A percentile compares a stretch with the other conserved stretches of the same genome.
Evolutionary conservation across 2,113 vertebrate species (phyloP).

Genomic region (Polypterus senegalus): DNA sequence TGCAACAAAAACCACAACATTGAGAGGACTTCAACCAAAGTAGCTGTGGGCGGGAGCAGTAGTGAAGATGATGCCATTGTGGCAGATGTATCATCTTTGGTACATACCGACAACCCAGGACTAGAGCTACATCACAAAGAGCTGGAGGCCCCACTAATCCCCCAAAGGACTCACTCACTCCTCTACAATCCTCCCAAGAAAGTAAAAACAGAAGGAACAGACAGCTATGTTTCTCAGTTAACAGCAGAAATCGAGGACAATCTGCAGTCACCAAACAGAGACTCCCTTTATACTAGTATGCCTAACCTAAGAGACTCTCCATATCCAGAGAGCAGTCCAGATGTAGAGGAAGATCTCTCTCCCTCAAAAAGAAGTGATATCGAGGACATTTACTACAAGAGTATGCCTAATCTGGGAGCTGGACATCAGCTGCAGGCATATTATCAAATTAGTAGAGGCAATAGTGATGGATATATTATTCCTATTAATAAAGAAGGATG

Average conservation of each 20-base stretch:
- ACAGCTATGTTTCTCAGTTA: conserved; percentile 75
- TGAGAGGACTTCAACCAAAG: conserved; percentile 70
- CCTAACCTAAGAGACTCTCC: conserved; percentile 97
- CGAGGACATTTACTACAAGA: conserved; percentile 97
- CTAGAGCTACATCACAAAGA: conserved; percentile 81
- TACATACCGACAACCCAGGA: conserved; percentile 68
- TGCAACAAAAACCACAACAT: conserved; percentile 78
- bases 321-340: conserved; percentile 77
- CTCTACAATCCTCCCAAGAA: conserved; percentile 96
- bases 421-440: conserved; percentile 87
- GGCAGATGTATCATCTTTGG: conserved; percentile 79
- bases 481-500: conserved; percentile 87
- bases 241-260: conserved; percentile 68
- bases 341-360: conserved; percentile 79
- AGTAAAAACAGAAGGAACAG: conserved; percentile 69
- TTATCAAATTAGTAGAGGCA: conserved; percentile 91
- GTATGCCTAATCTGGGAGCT: conserved; percentile 93
- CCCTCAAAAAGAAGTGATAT: conserved; percentile 82
- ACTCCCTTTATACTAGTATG: conserved; percentile 98
- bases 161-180: conserved; percentile 98
- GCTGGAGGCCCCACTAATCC: conserved; percentile 90
- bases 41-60: conserved; percentile 68
- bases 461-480: conserved; percentile 90
- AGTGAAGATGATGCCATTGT: conserved; percentile 81
- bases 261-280: conserved; percentile 90